Conservation (phyloP, 2,797 vertebrate genomes). For the Enteromius argenteus region DNA sequence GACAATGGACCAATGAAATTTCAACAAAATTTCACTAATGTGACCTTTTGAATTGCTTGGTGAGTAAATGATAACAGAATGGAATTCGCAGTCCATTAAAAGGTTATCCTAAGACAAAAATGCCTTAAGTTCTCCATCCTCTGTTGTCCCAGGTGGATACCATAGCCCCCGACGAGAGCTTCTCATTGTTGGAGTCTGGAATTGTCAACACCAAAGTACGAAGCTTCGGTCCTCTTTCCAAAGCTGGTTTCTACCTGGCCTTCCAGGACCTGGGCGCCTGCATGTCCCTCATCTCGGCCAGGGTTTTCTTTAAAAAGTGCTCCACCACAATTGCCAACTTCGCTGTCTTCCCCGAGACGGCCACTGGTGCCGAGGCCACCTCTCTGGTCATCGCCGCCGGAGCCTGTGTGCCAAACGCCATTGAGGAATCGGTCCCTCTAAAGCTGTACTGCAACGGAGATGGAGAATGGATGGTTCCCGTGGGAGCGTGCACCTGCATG, state of each 20-base stretch:
- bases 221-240: constrained; percentile 96
- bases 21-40: background rate
- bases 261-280: constrained; percentile 98
- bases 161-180: constrained; percentile 95
- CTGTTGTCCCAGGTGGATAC: constrained; percentile 85
- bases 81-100: background rate
- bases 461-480: constrained; percentile 98
- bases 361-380: constrained; percentile 94
- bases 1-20: background rate
- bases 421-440: constrained; percentile 94
- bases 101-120: background rate
- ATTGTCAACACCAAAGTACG: constrained; percentile 96
- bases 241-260: constrained; percentile 93
- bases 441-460: constrained; percentile 98
- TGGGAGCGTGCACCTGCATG: constrained; percentile 93
- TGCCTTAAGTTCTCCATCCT: background rate
- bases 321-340: constrained; percentile 94
- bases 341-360: constrained; percentile 93
- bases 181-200: constrained; percentile 90
- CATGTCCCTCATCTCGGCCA: constrained; percentile 96
- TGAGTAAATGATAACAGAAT: background rate
- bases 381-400: constrained; percentile 95
- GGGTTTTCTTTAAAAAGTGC: constrained; percentile 97
- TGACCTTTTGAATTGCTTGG: background rate
- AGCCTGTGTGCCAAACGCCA: constrained; percentile 90